Evolutionary conservation across 2,797 vertebrate species (phyloP), one percentile per base, ranked within the genome.

Genomic region (Gymnoscopelus braueri): DNA sequence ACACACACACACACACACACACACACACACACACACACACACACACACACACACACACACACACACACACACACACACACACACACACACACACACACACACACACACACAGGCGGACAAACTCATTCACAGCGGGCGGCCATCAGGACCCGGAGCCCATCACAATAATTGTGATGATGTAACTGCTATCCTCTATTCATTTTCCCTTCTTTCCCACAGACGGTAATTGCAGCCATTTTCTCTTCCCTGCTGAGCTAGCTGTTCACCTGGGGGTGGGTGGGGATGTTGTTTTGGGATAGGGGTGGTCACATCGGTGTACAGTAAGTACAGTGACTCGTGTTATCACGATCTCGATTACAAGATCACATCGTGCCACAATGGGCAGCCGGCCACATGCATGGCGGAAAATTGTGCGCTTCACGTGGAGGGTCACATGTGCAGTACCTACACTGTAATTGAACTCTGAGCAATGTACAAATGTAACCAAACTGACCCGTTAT

Each of bases 141-240:
- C n/a, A 35, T 65, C 24, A 10, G 11, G 60, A 51, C 61, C 15
- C 1, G 11, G 19, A 39, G 3, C 51, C 63, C 11, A 12, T 54
- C 73, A 67, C 49, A 80, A 50, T 48, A 14, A 15, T 13, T 68
- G 47, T 39, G 54, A 63, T 62, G 62, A 73, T 65, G 23, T 49
- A 15, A 59, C 55, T 56, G 13, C 57, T 60, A 56, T 56, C 70
- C 71, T 78, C 63, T 26, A 53, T 79, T 77, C 56, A 75, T 61
- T 63, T 65, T 35, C 9, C 35, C 58, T 57, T 48, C 23, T 65
- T 53, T 73, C 48, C 51, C 15, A 54, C 26, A 35, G 51, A 62
- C 51, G 47, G 66, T 71, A 85, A 84, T 80, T 80, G 63, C 70
- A 71, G 75, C 54, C 15, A 74, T 80, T 80, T 70, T 58, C 32